A percentile compares a stretch with the other conserved stretches of the same genome.
Evolutionary conservation across 2,113 vertebrate genomes (phyloP).

Genomic region (Probosciger aterrimus): DNA sequence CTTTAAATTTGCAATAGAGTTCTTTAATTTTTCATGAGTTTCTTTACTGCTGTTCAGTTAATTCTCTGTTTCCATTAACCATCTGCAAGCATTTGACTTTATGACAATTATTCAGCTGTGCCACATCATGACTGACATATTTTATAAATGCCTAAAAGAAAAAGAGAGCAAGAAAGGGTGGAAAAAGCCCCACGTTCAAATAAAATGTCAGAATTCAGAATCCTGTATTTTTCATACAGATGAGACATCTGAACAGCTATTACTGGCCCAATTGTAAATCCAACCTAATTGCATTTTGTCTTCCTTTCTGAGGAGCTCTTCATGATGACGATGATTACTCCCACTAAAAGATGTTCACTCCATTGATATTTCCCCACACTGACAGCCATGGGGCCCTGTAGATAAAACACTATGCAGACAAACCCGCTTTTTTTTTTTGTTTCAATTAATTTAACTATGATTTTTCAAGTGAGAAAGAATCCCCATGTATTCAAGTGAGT

Average conservation of each 20-base stretch:
- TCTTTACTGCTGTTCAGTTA: constrained; percentile 80
- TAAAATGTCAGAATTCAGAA: constrained; percentile 70
- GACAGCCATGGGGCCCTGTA: constrained; percentile 51
- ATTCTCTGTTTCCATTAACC: constrained; percentile 81
- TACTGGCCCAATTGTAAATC: constrained; percentile 73
- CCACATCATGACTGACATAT: constrained; percentile 75
- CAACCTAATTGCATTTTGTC: constrained; percentile 77
- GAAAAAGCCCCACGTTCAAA: constrained; percentile 41
- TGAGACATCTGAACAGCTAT: constrained; percentile 75
- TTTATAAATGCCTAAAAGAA: constrained; percentile 69
- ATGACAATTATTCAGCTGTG: constrained; percentile 79
- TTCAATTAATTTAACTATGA: constrained; percentile 54
- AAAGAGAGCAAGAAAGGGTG: constrained; percentile 49
- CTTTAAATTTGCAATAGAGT: constrained; percentile 75
- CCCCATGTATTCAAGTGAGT: background rate
- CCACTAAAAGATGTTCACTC: constrained; percentile 59
- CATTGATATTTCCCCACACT: constrained; percentile 66
- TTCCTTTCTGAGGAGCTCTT: constrained; percentile 72
- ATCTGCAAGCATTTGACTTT: constrained; percentile 78
- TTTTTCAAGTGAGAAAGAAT: constrained; percentile 45
- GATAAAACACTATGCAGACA: constrained; percentile 44
- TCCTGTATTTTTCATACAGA: constrained; percentile 72
- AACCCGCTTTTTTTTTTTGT: constrained; percentile 56
- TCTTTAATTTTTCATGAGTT: constrained; percentile 81
- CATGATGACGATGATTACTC: constrained; percentile 67